phyloP scores from a whole-genome alignment of 2,113 vertebrate species.

The Carlito syrichta region DNA sequence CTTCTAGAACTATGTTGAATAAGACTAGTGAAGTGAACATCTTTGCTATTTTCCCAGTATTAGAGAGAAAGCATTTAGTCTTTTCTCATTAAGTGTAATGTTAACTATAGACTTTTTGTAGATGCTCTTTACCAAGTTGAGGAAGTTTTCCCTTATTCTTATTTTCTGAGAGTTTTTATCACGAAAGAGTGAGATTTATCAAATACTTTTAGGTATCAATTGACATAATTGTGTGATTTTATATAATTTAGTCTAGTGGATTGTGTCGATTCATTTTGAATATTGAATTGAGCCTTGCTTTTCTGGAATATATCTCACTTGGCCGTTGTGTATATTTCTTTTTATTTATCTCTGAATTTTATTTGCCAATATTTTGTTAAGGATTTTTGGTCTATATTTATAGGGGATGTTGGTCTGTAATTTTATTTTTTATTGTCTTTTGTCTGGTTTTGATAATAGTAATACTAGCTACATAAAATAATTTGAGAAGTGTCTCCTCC shows the following conservation, averaged over 20 bases:
- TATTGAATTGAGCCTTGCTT: neutral
- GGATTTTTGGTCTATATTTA: neutral
- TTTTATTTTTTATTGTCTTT: neutral
- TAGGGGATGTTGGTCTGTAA: neutral
- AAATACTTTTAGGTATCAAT: neutral
- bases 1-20: neutral
- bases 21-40: neutral
- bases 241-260: neutral
- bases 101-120: neutral
- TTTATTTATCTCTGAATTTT: constrained; percentile 17
- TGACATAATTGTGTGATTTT: neutral
- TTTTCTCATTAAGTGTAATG: neutral
- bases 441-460: neutral
- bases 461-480: neutral
- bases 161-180: constrained; percentile 9
- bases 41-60: neutral
- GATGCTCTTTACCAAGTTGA: neutral
- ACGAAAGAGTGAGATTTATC: neutral
- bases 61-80: neutral
- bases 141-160: neutral
- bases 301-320: neutral
- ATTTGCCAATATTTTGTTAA: neutral
- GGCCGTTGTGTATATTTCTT: neutral
- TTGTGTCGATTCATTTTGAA: neutral
- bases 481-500: neutral